Evolutionary conservation across 2,113 vertebrate species (phyloP).

Genomic region (Pagrus major): DNA sequence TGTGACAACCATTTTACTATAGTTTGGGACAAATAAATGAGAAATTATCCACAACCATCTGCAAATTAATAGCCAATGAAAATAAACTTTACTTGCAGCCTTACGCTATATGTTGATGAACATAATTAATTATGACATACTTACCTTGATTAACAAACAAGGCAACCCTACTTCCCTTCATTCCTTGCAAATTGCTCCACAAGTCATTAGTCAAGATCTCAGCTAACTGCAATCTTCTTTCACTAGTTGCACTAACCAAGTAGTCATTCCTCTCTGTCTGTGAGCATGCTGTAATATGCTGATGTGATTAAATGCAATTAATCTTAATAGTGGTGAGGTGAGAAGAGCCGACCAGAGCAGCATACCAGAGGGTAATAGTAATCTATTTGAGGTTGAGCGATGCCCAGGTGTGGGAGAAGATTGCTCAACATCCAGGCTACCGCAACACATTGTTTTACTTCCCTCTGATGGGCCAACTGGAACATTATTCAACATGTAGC

Average conservation of each 20-base stretch:
- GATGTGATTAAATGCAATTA: slow-evolving; percentile 63
- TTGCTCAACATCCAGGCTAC: slow-evolving; percentile 66
- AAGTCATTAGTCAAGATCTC: background rate
- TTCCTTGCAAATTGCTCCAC: background rate
- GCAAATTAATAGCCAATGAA: background rate
- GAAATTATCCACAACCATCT: background rate
- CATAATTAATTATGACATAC: background rate
- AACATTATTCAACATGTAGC: slow-evolving; percentile 57
- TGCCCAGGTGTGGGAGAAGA: slow-evolving; percentile 53
- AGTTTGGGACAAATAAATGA: background rate
- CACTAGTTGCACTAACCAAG: background rate
- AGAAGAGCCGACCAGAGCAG: slow-evolving; percentile 20
- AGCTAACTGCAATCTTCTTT: background rate
- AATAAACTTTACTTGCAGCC: background rate
- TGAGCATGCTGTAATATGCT: slow-evolving; percentile 31
- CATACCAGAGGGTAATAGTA: slow-evolving; percentile 57
- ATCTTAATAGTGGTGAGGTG: slow-evolving; percentile 33
- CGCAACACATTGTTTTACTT: slow-evolving; percentile 43
- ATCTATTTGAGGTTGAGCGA: slow-evolving; percentile 35
- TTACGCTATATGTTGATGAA: background rate
- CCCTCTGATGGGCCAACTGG: slow-evolving; percentile 40
- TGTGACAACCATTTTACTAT: background rate
- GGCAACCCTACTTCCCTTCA: background rate
- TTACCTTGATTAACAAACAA: background rate
- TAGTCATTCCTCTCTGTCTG: background rate